A percentile compares a stretch with the other conserved stretches of the same genome.
These are phyloP conservation scores for Tenthredo amoena DNA, from an alignment of 2,888 invertebrate genomes.

Conservation along the genomic window DNA sequence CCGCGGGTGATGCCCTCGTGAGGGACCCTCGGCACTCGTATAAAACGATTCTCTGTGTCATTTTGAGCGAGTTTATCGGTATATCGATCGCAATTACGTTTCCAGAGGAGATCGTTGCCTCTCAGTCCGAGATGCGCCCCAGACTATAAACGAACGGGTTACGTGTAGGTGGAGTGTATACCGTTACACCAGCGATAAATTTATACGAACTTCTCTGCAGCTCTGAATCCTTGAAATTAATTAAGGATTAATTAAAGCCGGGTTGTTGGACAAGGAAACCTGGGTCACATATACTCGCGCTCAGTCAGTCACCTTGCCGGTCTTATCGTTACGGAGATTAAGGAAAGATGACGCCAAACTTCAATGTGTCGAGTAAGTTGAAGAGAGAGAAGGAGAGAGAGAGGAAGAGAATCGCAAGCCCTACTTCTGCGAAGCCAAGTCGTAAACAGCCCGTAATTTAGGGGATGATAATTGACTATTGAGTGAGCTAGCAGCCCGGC, in stretches of 20 bases:
- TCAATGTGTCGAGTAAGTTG: slow-evolving; percentile 50
- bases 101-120: neutral
- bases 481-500: slow-evolving; percentile 34
- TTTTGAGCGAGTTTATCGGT: neutral
- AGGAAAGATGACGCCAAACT: slow-evolving; percentile 76
- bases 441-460: slow-evolving; percentile 75
- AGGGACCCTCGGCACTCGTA: neutral
- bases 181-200: slow-evolving; percentile 14
- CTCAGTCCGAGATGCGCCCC: neutral
- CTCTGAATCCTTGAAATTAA: slow-evolving; percentile 37
- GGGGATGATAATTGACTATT: slow-evolving; percentile 74
- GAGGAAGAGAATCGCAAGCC: slow-evolving; percentile 54
- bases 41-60: slow-evolving; percentile 3
- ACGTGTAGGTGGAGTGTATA: neutral
- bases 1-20: neutral
- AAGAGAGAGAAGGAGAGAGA: slow-evolving; percentile 40
- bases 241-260: slow-evolving; percentile 48
- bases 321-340: slow-evolving; percentile 66
- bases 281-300: neutral
- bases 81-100: neutral
- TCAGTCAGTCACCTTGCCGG: slow-evolving; percentile 47
- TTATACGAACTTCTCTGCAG: slow-evolving; percentile 14
- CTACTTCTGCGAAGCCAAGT: slow-evolving; percentile 66
- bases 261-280: slow-evolving; percentile 27
- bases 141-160: neutral